A percentile compares a stretch with the other conserved stretches of the same genome.
Conservation (phyloP, 2,888 invertebrate species). For the Lasius platythorax region DNA sequence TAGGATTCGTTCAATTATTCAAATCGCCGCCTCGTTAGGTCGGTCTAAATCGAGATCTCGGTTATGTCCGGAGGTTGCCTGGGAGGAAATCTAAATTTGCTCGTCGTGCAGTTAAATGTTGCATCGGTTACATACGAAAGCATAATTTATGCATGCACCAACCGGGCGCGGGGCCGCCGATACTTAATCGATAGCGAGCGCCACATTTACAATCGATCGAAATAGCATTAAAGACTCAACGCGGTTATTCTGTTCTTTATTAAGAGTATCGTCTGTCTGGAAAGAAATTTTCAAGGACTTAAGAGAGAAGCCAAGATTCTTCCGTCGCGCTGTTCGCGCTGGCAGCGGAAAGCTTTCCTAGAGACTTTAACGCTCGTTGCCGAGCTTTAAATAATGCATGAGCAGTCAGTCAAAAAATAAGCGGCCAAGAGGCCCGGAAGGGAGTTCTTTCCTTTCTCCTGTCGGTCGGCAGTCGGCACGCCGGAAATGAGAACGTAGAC, state of each 20-base stretch:
- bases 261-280: background rate
- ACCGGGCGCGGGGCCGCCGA: conserved; percentile 17
- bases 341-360: conserved; percentile 51
- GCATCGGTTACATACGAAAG: conserved; percentile 52
- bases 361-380: conserved; percentile 75
- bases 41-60: conserved; percentile 76
- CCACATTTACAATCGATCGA: conserved; percentile 23
- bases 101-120: conserved; percentile 69
- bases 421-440: conserved; percentile 74
- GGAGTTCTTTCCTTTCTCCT: conserved; percentile 66
- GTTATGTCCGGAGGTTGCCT: conserved; percentile 71
- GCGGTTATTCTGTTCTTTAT: background rate
- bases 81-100: conserved; percentile 74
- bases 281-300: conserved; percentile 23
- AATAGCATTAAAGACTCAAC: background rate
- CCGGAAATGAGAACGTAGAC: conserved; percentile 82
- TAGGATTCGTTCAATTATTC: conserved; percentile 82
- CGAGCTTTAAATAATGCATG: conserved; percentile 78
- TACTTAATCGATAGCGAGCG: conserved; percentile 9
- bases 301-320: conserved; percentile 10
- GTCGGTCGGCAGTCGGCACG: conserved; percentile 62
- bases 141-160: conserved; percentile 31
- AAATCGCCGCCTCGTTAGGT: conserved; percentile 71
- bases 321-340: background rate
- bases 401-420: conserved; percentile 73